Base-by-base conservation (phyloP, 2,888 invertebrate species). In the Macrophya alboannulata region DNA sequence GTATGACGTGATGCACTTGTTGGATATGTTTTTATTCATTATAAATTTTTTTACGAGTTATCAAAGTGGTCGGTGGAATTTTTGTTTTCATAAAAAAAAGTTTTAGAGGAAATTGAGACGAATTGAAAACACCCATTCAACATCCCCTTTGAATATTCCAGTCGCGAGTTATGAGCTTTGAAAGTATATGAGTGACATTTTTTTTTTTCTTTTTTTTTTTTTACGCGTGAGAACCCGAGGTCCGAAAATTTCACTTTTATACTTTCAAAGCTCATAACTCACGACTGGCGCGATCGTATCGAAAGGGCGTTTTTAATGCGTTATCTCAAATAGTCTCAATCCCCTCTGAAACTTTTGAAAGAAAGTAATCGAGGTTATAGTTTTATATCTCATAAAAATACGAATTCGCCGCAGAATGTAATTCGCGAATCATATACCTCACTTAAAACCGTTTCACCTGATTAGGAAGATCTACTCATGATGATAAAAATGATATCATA, bases 161-260 rank as follows among this genome's bases (percentile, higher is more conserved):
- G 72, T 12, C 45, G 21, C 1, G 21, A 45, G 43, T 74, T 74
- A 74, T 74, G 72, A 74, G 72, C 72, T 74, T 45, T 25, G 72
- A 74, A 74, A 74, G 72, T 74, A 71, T 71, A 74, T 15, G 43
- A 74, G 43, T 74, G 43, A 74, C 45, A 43, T 74, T 45, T 72
- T 25, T 74, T 45, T 31, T 31, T 31, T 31, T 31, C 3, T 31
- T 31, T 31, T 3, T 31, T 31, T 31, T 31, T 31, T 31, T 31
- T 31, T 31, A 1, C n/a, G 43, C n/a, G 45, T 43, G 72, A 40
- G 17, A 45, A n/a, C 21, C 45, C 72, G 45, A 45, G 72, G 72
- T 74, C 72, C 72, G 72, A 74, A 74, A 74, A 45, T 21, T 74
- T 74, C 72, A 45, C 72, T 74, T 74, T 21, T 74, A 74, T 45